Evolutionary conservation across 2,888 invertebrate species (phyloP), one percentile per base, ranked within the genome.

Genomic region (Pycnomerus fuliginosus): DNA sequence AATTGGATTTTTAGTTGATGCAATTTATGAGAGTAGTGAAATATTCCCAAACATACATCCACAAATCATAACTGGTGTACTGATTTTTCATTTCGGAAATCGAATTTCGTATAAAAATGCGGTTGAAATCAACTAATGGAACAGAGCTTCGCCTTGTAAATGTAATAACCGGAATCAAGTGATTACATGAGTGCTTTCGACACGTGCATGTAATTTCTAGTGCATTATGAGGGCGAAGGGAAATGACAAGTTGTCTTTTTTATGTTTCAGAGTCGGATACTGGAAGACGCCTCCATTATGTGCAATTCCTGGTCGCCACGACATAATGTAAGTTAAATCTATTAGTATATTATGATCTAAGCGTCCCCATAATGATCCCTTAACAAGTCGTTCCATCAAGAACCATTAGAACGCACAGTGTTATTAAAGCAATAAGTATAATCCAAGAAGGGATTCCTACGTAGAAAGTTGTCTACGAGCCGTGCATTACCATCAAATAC

Each of bases 291-390:
- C 57, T 89, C 90, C 66, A 82, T 90, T 71, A 87, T 90, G 86
- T 90, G 90, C 81, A 90, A 90, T 78, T 89, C 90, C 51, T 90
- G 90, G 90, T 89, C 90, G 67, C 88, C 90, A 53, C 80, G 90
- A 71, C 89, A 90, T 74, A 90, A 90, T 74, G 90, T 90, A 81
- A 87, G 90, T 88, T 12, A 29, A 23, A 20, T 33, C 23, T 34
- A n/a, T n/a, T n/a, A n/a, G 27, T 10, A 25, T 8, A 8, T 5
- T 25, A 25, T 8, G 3, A 10, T 8, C 11, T 8, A 25, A 4
- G 11, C 27, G 11, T 10, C 10, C 8, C 10, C 3, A 5, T 10
- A 10, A 8, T 25, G 10, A 25, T 25, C 11, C 28, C 10, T 8
- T 38, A 44, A 20, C 32, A 33, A 37, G 12, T 37, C 38, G 32